These are phyloP conservation scores for Tiaroga cobitis DNA, from an alignment of 2,797 vertebrate species.

Conservation along the genomic window DNA sequence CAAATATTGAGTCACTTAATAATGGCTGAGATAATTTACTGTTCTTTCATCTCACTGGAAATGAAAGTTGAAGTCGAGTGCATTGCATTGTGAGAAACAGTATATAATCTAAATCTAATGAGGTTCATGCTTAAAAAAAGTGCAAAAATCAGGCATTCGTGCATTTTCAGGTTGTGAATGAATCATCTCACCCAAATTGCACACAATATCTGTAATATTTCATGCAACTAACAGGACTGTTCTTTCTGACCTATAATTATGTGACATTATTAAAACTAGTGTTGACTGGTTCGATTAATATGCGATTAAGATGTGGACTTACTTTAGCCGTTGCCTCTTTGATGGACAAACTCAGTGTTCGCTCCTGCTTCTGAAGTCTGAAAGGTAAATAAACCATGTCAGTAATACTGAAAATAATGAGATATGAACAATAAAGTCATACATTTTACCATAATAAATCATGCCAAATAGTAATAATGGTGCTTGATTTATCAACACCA, in stretches of 20 bases:
- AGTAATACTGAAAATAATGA: background rate
- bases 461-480: background rate
- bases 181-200: too few relatives aligned
- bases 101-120: too few relatives aligned
- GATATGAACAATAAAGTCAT: background rate
- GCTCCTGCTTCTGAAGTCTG: slow-evolving; percentile 87
- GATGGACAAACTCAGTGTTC: slow-evolving; percentile 79
- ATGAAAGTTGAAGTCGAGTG: background rate
- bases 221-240: too few relatives aligned
- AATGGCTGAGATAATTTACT: background rate
- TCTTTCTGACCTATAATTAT: too few relatives aligned
- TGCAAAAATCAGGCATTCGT: too few relatives aligned
- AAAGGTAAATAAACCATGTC: slow-evolving; percentile 54
- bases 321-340: slow-evolving; percentile 88
- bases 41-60: background rate
- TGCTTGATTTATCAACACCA: background rate
- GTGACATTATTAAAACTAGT: background rate
- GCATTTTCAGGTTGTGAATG: too few relatives aligned
- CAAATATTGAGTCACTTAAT: background rate
- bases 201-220: too few relatives aligned
- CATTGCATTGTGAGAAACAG: background rate
- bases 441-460: background rate
- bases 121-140: too few relatives aligned
- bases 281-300: slow-evolving; percentile 9
- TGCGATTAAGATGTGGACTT: slow-evolving; percentile 66